A percentile compares a stretch with the other conserved stretches of the same genome.
Conservation (phyloP, 2,888 invertebrate species). For the Diaphora mendica region DNA sequence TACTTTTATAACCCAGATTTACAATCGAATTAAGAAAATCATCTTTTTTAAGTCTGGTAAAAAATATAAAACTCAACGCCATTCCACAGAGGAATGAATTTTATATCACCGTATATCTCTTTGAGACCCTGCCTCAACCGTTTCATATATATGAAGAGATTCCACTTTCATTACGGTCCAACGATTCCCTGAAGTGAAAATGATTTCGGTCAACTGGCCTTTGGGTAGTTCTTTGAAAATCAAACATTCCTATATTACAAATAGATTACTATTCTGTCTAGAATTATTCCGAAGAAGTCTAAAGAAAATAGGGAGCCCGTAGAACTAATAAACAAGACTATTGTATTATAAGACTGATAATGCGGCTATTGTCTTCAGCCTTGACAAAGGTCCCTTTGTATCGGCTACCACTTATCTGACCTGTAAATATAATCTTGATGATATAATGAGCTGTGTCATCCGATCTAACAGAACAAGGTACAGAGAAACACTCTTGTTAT, state of each 20-base stretch:
- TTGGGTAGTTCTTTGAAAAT: constrained; percentile 1
- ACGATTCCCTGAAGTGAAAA: neutral
- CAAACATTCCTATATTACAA: neutral
- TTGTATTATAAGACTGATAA: constrained; percentile 1
- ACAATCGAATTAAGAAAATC: neutral
- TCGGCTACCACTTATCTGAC: constrained; percentile 3
- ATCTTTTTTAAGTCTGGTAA: neutral
- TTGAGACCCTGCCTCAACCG: neutral
- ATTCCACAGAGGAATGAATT: neutral
- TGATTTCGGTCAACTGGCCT: constrained; percentile 1
- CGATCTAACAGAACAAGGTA: constrained; percentile 1
- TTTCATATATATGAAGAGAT: neutral
- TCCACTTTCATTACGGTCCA: neutral
- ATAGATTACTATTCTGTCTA: neutral
- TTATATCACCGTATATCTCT: neutral
- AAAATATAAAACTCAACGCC: neutral
- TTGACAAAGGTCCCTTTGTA: constrained; percentile 15
- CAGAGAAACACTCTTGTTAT: neutral
- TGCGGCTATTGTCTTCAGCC: constrained; percentile 8
- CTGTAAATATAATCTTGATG: constrained; percentile 5
- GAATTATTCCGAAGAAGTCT: neutral
- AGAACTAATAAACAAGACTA: neutral
- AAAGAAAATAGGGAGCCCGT: neutral
- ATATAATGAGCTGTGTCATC: constrained; percentile 13
- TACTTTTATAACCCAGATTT: no score